Evolutionary conservation across 2,797 vertebrate species (phyloP), one percentile per base, ranked within the genome.

Genomic region (Pseudochromis fuscus): DNA sequence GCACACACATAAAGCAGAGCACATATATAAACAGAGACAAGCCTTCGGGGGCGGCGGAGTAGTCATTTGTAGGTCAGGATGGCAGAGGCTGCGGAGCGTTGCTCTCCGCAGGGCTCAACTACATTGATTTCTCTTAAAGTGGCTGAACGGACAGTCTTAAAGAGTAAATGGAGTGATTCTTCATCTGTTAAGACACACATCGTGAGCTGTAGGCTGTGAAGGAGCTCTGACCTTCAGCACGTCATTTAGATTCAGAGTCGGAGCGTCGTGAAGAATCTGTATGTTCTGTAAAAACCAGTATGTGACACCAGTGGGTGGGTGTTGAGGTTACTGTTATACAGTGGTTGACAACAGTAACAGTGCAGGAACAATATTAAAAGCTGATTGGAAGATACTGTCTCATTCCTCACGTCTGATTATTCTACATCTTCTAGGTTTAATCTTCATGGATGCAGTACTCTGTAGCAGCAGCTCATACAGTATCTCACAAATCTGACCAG

Each of bases 141-240:
- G 84, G 86, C 85, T 90, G 77, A 80, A 89, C 71, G 61, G 81
- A 81, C 79, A 58, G 78, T 81, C 83, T 82, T 83, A 86, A 42
- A 66, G 79, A 93, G 89, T 93, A 93, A 94, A 92, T 92, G 87
- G 92, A 88, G 67, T 85, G 88, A 91, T 94, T 93, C 87, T 94
- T 96, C 93, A 94, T 92, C 89, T 90, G 91, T 94, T 94, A 94
- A 93, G 80, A 93, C 88, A 86, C 63, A 79, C 88, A 89, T 90
- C 87, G 85, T 60, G 73, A 91, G 88, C 87, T 91, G 91, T 74
- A 85, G 79, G 86, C 90, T 93, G 81, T 86, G 93, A 84, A 84
- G 83, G 85, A 78, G 58, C 67, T 46, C 53, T 94, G 92, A 95
- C 94, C 94, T 96, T 96, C 93, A 94, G 81, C 88, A 74, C 89